A percentile compares a stretch with the other conserved stretches of the same genome.
Conservation (phyloP, 1,140 invertebrate species). For the Drosophila sturtevanti region DNA sequence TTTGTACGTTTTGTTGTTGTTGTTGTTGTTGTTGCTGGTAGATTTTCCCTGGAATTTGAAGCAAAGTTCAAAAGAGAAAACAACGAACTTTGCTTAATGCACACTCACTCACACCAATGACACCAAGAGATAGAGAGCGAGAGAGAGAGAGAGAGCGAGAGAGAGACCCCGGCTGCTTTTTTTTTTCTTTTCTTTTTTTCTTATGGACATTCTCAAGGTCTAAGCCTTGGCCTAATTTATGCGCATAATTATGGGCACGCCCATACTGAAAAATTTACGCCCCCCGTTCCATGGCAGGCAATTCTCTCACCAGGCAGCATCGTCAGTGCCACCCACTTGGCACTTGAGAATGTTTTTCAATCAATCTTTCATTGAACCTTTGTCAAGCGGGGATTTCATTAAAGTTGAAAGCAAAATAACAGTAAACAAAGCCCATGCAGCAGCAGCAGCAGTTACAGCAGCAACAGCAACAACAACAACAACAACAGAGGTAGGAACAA, state of each 20-base stretch:
- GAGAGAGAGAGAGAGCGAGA: background rate
- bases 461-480: constrained; percentile 4
- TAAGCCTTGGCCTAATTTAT: constrained; percentile 61
- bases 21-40: no score
- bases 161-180: background rate
- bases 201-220: constrained; percentile 23
- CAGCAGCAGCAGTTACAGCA: constrained; percentile 2
- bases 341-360: constrained; percentile 72
- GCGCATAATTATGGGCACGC: constrained; percentile 71
- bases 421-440: constrained; percentile 3
- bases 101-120: background rate
- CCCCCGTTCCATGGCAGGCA: background rate
- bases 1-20: no score
- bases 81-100: constrained; percentile 3
- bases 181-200: background rate
- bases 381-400: constrained; percentile 74
- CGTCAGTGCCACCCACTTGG: background rate
- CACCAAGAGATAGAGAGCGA: background rate
- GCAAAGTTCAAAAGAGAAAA: constrained; percentile 6
- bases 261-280: constrained; percentile 22
- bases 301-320: background rate
- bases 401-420: constrained; percentile 56
- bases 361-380: constrained; percentile 77
- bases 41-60: background rate
- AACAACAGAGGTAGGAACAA: background rate